Evolutionary conservation across 2,113 vertebrate species (phyloP), one percentile per base, ranked within the genome.

Genomic region (Alexandromys fortis): DNA sequence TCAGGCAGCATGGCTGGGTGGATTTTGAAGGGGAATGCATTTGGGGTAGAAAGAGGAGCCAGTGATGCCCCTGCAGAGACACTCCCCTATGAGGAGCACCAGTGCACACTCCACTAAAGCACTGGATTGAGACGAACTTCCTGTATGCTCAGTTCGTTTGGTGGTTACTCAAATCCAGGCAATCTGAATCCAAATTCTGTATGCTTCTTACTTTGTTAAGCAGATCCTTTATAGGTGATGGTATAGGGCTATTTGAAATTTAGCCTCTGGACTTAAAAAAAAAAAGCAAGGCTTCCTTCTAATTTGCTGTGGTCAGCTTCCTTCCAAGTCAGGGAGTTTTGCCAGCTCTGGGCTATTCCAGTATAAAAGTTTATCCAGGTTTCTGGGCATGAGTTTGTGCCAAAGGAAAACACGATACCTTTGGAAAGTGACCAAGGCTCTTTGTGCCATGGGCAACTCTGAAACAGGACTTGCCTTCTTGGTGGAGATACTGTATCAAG

Each of bases 301-400:
- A 65, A 63, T 68, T 30, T 70, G 58, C 45, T 85, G 7, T 24
- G 19, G 35, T 93, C 65, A 68, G 85, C 76, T 93, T 81, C 33
- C 70, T 96, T 90, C 85, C 52, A 93, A 21, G 3, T 72, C 68
- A n/a, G 42, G n/a, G 35, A 81, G 28, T 35, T 81, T 79, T 94
- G 63, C 81, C 94, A 94, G 19, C 68, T 52, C 33, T 7, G n/a
- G 5, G 61, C 61, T 38, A 94, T 75, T 82, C 91, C 83, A 61
- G 45, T 68, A 17, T 75, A 95, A 95, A 91, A 94, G 85, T 85
- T 72, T 97, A 90, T 94, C 94, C 94, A 95, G 55, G 94, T 94
- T 96, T 96, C 96, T 97, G 83, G 81, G 47, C 82, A 63, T 17
- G 21, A 92, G 22, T 28, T 82, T 76, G 78, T 94, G 95, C 93